Evolutionary conservation across 2,113 vertebrate species (phyloP).

Genomic region (Xenopus laevis): DNA sequence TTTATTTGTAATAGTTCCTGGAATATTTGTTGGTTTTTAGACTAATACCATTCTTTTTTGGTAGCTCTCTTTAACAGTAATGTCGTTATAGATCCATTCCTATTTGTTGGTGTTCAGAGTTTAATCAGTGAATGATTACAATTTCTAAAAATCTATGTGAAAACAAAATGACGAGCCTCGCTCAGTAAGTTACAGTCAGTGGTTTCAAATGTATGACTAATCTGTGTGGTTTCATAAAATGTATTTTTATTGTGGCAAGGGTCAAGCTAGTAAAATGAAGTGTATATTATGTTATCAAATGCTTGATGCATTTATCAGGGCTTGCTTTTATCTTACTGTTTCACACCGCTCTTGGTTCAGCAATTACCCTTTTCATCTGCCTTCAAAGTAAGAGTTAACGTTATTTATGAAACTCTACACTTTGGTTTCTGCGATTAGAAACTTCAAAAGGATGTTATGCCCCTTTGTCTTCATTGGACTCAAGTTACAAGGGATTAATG

Average conservation of each 20-base stretch:
- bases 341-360: not conserved
- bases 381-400: not conserved
- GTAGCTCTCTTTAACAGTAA: too few species aligned
- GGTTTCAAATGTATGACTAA: too few species aligned
- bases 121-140: too few species aligned
- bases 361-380: not conserved
- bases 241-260: not conserved
- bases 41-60: too few species aligned
- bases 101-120: too few species aligned
- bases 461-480: not conserved
- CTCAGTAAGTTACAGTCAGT: too few species aligned
- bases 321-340: constrained; percentile 2
- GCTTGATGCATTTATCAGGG: constrained; percentile 14
- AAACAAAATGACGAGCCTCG: too few species aligned
- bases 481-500: not conserved
- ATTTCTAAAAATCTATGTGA: too few species aligned
- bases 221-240: too few species aligned
- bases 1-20: too few species aligned
- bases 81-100: too few species aligned
- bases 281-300: not conserved
- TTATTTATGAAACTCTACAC: not conserved
- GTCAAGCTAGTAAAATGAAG: not conserved
- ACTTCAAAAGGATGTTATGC: constrained; percentile 5
- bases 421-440: not conserved
- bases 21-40: too few species aligned